Conservation (phyloP, 2,888 invertebrate species). For the Megalurothrips usitatus region DNA sequence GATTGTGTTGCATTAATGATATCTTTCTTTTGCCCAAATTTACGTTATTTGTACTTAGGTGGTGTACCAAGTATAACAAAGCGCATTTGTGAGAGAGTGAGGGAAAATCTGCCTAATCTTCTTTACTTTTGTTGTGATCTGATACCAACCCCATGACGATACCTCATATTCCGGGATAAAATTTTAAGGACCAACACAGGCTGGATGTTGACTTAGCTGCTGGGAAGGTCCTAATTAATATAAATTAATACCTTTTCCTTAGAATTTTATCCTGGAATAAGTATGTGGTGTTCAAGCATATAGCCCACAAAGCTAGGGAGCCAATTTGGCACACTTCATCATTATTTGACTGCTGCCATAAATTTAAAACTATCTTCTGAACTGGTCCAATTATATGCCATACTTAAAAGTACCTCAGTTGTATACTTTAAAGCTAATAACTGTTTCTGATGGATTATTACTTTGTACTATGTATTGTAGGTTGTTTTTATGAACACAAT, state of each 20-base stretch:
- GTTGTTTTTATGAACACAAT: too few species aligned
- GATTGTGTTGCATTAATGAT: slow-evolving; percentile 9
- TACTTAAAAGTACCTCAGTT: too few species aligned
- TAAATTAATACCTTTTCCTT: background rate
- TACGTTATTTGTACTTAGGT: background rate
- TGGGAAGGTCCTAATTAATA: background rate
- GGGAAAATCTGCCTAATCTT: background rate
- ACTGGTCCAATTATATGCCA: too few species aligned
- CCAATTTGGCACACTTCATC: too few species aligned
- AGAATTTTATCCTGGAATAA: background rate
- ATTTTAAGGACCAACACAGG: slow-evolving; percentile 11
- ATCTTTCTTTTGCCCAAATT: slow-evolving; percentile 11
- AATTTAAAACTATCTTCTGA: too few species aligned
- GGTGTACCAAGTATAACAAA: background rate
- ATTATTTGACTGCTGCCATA: too few species aligned
- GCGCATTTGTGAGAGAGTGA: slow-evolving; percentile 8
- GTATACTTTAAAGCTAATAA: too few species aligned
- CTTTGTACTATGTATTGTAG: too few species aligned
- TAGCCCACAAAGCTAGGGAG: too few species aligned
- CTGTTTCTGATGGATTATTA: too few species aligned
- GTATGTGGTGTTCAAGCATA: background rate
- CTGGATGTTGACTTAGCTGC: background rate
- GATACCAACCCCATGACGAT: slow-evolving; percentile 14
- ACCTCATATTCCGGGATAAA: slow-evolving; percentile 20
- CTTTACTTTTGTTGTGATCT: slow-evolving; percentile 10